Evolutionary conservation across 2,113 vertebrate genomes (phyloP).

Genomic region (Pelodiscus sinensis): DNA sequence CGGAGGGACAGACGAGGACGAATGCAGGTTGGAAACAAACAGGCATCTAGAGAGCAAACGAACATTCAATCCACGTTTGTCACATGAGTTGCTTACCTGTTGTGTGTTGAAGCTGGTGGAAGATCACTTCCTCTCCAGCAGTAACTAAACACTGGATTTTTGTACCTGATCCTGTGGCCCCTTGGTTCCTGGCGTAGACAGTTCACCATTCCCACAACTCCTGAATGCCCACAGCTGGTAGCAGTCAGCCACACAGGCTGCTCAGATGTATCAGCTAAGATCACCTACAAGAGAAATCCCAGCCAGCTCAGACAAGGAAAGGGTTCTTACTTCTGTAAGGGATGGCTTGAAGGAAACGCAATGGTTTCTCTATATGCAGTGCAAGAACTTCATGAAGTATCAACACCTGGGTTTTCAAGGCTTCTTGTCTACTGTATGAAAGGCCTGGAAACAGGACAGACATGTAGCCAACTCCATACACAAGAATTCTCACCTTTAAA

Average conservation of each 20-base stretch:
- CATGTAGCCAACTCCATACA: neutral
- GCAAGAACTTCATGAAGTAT: neutral
- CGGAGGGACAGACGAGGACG: slow-evolving; percentile 72
- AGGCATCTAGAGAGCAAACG: slow-evolving; percentile 81
- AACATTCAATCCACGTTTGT: neutral
- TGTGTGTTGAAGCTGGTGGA: neutral
- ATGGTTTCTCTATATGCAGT: neutral
- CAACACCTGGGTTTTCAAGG: neutral
- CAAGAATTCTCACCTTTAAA: slow-evolving; percentile 84
- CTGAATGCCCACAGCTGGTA: slow-evolving; percentile 79
- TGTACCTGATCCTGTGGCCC: slow-evolving; percentile 89
- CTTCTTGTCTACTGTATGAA: neutral
- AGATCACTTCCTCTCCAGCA: neutral
- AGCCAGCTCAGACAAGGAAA: neutral
- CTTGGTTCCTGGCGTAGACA: slow-evolving; percentile 92
- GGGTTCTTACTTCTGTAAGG: neutral
- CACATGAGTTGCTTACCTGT: neutral
- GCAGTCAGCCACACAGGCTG: slow-evolving; percentile 88
- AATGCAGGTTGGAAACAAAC: slow-evolving; percentile 87
- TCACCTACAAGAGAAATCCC: slow-evolving; percentile 48
- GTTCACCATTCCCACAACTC: slow-evolving; percentile 95
- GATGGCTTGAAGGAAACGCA: neutral
- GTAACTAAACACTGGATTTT: neutral
- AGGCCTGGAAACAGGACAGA: neutral
- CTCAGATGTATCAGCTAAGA: slow-evolving; percentile 80